phyloP scores from a whole-genome alignment of 2,113 vertebrate species.

The Apteryx owenii region DNA sequence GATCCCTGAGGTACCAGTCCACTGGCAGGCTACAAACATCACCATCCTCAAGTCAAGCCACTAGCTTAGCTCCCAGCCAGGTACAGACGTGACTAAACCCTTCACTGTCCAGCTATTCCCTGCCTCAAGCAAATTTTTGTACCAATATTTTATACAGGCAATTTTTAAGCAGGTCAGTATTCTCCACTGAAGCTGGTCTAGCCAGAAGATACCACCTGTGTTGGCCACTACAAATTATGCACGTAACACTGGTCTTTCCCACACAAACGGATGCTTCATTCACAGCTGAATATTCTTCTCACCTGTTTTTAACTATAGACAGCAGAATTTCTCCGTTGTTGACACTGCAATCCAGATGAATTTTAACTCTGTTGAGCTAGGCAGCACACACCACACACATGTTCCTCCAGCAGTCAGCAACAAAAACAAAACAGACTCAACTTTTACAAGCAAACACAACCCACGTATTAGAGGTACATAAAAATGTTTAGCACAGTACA shows the following conservation, averaged over 20 bases:
- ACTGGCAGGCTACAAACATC: neutral
- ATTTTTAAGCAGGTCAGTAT: neutral
- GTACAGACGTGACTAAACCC: neutral
- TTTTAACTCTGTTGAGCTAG: neutral
- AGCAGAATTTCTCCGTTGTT: neutral
- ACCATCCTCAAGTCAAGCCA: neutral
- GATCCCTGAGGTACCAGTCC: neutral
- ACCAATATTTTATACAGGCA: neutral
- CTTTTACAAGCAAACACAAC: neutral
- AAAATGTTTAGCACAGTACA: neutral
- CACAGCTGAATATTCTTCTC: neutral
- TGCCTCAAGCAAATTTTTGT: neutral
- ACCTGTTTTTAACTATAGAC: neutral
- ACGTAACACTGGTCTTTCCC: neutral
- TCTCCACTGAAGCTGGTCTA: neutral
- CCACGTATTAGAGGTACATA: neutral
- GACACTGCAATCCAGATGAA: neutral
- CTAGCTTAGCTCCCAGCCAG: neutral
- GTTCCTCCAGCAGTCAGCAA: neutral
- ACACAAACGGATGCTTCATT: neutral
- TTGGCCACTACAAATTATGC: neutral
- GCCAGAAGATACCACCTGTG: neutral
- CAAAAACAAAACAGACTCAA: conserved; percentile 2
- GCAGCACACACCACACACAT: neutral
- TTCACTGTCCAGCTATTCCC: neutral